A percentile compares a stretch with the other conserved stretches of the same genome.
phyloP scores from a whole-genome alignment of 2,888 invertebrate species.

The Shargacucullia verbasci region DNA sequence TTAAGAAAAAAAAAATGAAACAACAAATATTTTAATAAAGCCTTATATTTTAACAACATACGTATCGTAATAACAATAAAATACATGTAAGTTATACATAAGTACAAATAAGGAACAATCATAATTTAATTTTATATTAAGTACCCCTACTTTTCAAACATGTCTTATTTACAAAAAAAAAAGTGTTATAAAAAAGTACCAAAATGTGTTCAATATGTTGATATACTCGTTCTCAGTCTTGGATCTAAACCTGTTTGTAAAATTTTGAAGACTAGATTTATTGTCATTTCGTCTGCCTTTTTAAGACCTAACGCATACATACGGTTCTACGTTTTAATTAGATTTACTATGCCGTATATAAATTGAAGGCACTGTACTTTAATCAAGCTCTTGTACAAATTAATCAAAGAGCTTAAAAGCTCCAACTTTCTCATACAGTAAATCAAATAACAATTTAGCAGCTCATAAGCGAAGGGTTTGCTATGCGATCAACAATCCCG shows the following conservation, averaged over 20 bases:
- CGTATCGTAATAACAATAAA: constrained; percentile 81
- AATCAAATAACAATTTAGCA: too few relatives aligned
- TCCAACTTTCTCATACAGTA: too few relatives aligned
- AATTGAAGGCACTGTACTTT: too few relatives aligned
- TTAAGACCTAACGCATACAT: constrained; percentile 49
- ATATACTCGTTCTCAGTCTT: constrained; percentile 60
- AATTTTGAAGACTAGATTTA: constrained; percentile 58
- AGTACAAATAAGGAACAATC: constrained; percentile 82
- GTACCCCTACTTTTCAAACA: constrained; percentile 41
- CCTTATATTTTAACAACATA: constrained; percentile 84
- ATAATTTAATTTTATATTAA: constrained; percentile 51
- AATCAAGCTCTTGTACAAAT: too few relatives aligned
- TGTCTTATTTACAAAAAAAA: constrained; percentile 57
- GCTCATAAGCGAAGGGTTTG: too few relatives aligned
- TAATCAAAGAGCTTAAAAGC: too few relatives aligned
- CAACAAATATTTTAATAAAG: constrained; percentile 65
- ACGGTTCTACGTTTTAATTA: constrained; percentile 28
- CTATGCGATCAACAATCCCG: too few relatives aligned
- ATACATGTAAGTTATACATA: constrained; percentile 75
- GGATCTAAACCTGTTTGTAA: constrained; percentile 51
- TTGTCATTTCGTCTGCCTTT: constrained; percentile 51
- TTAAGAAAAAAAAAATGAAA: constrained; percentile 52
- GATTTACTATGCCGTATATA: too few relatives aligned
- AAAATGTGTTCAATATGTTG: constrained; percentile 50
- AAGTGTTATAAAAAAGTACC: constrained; percentile 43